A percentile compares a stretch with the other conserved stretches of the same genome.
Conservation (phyloP, 2,888 invertebrate genomes). For the Sinelater perroti region DNA sequence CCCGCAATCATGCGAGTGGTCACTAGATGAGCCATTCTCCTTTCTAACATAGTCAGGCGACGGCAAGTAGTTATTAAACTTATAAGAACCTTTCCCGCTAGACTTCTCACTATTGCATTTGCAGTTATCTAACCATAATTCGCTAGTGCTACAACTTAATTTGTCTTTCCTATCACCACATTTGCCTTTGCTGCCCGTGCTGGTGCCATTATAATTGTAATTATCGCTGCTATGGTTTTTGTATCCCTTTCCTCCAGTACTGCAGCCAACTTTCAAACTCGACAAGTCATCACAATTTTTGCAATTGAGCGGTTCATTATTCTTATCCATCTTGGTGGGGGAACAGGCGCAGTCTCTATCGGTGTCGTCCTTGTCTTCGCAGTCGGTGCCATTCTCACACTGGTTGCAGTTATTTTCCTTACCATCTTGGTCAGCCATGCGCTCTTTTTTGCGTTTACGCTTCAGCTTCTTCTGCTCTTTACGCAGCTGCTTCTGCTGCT, state of each 20-base stretch:
- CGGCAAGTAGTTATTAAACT: slow-evolving; percentile 49
- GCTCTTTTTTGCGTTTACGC: slow-evolving; percentile 77
- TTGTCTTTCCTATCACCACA: slow-evolving; percentile 23
- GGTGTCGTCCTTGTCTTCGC: slow-evolving; percentile 50
- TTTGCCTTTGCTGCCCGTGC: slow-evolving; percentile 18
- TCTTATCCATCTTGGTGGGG: slow-evolving; percentile 42
- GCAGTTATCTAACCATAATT: slow-evolving; percentile 54
- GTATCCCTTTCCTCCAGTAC: slow-evolving; percentile 23
- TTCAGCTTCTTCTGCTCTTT: slow-evolving; percentile 89
- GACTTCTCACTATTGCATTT: slow-evolving; percentile 46
- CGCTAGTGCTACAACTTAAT: slow-evolving; percentile 43
- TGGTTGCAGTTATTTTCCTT: slow-evolving; percentile 44
- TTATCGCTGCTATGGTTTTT: slow-evolving; percentile 23
- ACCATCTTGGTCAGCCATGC: slow-evolving; percentile 62
- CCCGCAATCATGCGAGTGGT: slow-evolving; percentile 84
- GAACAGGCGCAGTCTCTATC: slow-evolving; percentile 44
- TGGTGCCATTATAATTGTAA: slow-evolving; percentile 16
- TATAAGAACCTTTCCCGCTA: slow-evolving; percentile 45
- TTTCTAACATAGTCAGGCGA: slow-evolving; percentile 42
- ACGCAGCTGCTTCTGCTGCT: slow-evolving; percentile 82
- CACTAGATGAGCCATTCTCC: slow-evolving; percentile 70
- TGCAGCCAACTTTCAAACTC: slow-evolving; percentile 26
- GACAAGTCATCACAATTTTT: slow-evolving; percentile 39
- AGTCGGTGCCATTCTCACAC: slow-evolving; percentile 51
- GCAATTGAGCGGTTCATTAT: slow-evolving; percentile 50